A percentile compares a stretch with the other conserved stretches of the same genome.
phyloP scores from a whole-genome alignment of 2,113 vertebrate genomes.

The Melanocharis versteri region DNA sequence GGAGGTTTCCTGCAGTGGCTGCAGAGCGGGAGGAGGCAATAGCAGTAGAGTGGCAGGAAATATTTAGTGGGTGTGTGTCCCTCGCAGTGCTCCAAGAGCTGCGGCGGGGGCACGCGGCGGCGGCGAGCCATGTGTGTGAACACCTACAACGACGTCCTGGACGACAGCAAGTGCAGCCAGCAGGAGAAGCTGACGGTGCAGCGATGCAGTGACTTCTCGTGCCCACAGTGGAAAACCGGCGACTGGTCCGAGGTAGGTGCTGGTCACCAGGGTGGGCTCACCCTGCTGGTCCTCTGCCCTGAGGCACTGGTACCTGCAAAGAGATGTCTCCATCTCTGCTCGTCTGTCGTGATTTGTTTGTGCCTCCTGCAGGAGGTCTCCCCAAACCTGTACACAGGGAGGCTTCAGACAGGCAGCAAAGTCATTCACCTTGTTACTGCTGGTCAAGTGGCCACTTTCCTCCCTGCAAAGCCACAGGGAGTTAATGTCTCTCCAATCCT shows the following conservation, averaged over 20 bases:
- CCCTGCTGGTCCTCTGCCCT: neutral
- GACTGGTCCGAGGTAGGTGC: conserved; percentile 94
- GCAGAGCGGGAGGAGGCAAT: neutral
- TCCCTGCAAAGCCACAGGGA: neutral
- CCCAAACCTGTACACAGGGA: neutral
- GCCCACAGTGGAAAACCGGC: conserved; percentile 90
- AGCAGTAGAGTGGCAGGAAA: neutral
- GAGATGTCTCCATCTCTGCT: neutral
- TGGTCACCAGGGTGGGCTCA: neutral
- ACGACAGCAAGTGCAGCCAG: conserved; percentile 89
- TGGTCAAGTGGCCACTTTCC: neutral
- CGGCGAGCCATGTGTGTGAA: conserved; percentile 88
- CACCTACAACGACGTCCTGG: conserved; percentile 77
- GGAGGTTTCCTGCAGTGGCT: neutral
- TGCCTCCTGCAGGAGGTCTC: neutral
- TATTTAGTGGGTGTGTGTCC: neutral
- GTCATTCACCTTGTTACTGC: neutral
- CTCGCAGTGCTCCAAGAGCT: conserved; percentile 91
- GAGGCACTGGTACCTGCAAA: neutral
- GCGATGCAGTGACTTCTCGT: conserved; percentile 87
- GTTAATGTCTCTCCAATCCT: neutral
- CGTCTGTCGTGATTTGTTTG: neutral
- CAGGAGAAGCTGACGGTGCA: conserved; percentile 87
- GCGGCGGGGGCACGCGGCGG: conserved; percentile 84
- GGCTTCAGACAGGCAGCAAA: neutral